Percentiles rank a stretch among this genome's conserved stretches.
phyloP scores from a whole-genome alignment of 2,113 vertebrate genomes.

The Neomonachus schauinslandi region DNA sequence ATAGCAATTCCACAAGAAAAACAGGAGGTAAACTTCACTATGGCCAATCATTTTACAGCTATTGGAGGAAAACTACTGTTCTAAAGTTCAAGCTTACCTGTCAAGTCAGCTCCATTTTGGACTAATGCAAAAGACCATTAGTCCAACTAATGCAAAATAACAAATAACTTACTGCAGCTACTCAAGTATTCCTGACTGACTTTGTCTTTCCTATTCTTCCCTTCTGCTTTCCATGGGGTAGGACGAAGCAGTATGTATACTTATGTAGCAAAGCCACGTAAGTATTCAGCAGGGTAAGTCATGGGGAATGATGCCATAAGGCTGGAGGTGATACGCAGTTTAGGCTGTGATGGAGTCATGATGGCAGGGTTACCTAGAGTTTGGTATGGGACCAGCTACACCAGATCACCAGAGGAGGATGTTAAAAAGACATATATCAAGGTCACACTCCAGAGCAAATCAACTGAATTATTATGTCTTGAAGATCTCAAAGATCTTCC shows the following conservation, averaged over 20 bases:
- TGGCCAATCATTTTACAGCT: neutral
- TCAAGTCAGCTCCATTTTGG: conserved; percentile 46
- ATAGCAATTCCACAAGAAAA: conserved; percentile 58
- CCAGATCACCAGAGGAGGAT: neutral
- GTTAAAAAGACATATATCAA: neutral
- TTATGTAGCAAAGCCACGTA: neutral
- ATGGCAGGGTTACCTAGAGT: neutral
- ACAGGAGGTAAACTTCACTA: conserved; percentile 15
- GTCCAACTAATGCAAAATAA: conserved; percentile 62
- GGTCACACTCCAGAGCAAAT: neutral
- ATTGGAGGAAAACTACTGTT: conserved; percentile 3
- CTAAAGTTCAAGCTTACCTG: conserved; percentile 36
- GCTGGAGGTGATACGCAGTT: neutral
- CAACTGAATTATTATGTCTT: neutral
- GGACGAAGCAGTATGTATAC: neutral
- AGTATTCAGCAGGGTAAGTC: neutral
- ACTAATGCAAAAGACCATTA: conserved; percentile 52
- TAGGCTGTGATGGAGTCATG: neutral
- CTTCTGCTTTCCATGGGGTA: neutral
- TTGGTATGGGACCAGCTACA: neutral
- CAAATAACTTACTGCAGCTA: conserved; percentile 36
- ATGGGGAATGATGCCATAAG: neutral
- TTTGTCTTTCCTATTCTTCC: neutral
- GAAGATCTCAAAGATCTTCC: neutral
- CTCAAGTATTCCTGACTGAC: conserved; percentile 37